Evolutionary conservation across 2,113 vertebrate genomes (phyloP).

Genomic region (Petrocephalus microphthalmus): DNA sequence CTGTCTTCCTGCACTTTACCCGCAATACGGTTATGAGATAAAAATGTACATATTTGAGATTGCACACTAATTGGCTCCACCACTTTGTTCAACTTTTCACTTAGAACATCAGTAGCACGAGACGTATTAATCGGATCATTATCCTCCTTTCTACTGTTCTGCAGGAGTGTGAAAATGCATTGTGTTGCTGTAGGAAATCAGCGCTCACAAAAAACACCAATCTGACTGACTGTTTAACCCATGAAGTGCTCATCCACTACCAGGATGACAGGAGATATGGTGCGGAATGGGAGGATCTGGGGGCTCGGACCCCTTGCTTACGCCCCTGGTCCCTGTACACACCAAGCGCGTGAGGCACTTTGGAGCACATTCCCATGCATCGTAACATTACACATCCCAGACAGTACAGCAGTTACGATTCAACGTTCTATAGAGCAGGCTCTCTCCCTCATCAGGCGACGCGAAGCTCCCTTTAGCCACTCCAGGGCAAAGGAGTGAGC

Average conservation of each 20-base stretch:
- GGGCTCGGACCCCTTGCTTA: not conserved
- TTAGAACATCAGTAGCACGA: not conserved
- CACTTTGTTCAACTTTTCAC: not conserved
- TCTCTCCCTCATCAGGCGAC: not conserved
- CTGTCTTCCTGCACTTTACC: not conserved
- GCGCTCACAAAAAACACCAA: not conserved
- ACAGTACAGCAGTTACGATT: not conserved
- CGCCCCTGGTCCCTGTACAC: not conserved
- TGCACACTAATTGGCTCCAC: not conserved
- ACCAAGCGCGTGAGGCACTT: not conserved
- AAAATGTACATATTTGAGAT: not conserved
- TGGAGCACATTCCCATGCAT: not conserved
- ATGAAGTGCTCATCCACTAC: not conserved
- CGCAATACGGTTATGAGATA: not conserved
- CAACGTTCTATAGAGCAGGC: not conserved
- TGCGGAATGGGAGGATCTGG: not conserved
- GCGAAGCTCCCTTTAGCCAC: not conserved
- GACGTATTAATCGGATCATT: slow-evolving; percentile 6
- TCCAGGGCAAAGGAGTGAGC: not conserved
- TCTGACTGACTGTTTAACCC: not conserved
- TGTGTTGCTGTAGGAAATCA: not conserved
- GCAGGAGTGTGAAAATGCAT: not conserved
- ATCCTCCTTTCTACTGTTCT: not conserved
- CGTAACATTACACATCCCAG: not conserved
- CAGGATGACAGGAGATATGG: not conserved